phyloP scores from a whole-genome alignment of 2,113 vertebrate species.

The Labeo rohita region DNA sequence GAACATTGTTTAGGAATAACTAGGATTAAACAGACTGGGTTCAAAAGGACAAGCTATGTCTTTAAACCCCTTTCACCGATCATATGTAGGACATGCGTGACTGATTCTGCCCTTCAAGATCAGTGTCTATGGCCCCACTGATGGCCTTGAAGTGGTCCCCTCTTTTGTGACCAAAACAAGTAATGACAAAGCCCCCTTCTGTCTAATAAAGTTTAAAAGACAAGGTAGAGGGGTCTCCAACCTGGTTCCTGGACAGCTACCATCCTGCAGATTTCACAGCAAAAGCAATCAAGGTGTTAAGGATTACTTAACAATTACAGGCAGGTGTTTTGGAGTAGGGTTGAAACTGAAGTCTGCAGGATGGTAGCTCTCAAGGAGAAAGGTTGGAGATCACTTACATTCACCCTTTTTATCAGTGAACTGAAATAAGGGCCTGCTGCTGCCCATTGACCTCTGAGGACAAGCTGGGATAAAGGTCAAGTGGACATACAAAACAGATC shows the following conservation, averaged over 20 bases:
- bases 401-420: slow-evolving; percentile 13
- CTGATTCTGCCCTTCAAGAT: not conserved
- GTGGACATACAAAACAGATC: slow-evolving; percentile 63
- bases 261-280: too few relatives aligned
- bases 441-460: slow-evolving; percentile 52
- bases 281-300: not conserved
- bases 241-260: not conserved
- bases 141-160: slow-evolving; percentile 25
- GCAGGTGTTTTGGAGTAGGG: too few relatives aligned
- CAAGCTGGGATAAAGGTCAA: slow-evolving; percentile 70
- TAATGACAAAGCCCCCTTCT: slow-evolving; percentile 41
- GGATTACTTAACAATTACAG: not conserved
- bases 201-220: slow-evolving; percentile 27
- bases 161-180: slow-evolving; percentile 47
- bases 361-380: not conserved
- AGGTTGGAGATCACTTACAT: not conserved
- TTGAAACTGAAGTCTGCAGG: not conserved
- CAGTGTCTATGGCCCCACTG: not conserved
- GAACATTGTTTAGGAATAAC: not conserved
- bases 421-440: not conserved
- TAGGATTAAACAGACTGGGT: not conserved
- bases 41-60: not conserved
- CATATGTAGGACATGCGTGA: not conserved
- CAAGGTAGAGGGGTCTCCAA: not conserved
- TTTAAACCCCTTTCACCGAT: not conserved